Conservation (phyloP, 2,113 vertebrate genomes). For the Cryptotis parvus region DNA sequence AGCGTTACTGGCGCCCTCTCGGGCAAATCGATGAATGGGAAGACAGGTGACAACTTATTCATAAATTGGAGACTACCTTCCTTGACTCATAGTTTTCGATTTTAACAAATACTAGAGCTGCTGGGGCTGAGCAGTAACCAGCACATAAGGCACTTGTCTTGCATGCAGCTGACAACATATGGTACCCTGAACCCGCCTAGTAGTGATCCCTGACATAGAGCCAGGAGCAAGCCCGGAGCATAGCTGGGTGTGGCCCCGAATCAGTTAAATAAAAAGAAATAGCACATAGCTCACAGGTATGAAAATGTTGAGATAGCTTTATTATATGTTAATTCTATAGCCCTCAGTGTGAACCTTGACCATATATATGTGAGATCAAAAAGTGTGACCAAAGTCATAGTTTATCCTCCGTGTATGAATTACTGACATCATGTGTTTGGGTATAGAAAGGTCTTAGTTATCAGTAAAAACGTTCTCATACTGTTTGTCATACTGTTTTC, state of each 20-base stretch:
- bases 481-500: slow-evolving; percentile 13
- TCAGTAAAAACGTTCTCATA: slow-evolving; percentile 22
- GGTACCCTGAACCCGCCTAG: too few species aligned
- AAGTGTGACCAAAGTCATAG: background rate
- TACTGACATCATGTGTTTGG: slow-evolving; percentile 11
- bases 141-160: too few species aligned
- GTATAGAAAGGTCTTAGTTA: slow-evolving; percentile 6
- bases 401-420: background rate
- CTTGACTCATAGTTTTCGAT: background rate
- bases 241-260: too few species aligned
- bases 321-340: slow-evolving; percentile 58
- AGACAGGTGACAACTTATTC: background rate
- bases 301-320: slow-evolving; percentile 61
- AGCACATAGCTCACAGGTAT: slow-evolving; percentile 22
- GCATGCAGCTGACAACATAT: too few species aligned
- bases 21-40: too few species aligned
- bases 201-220: too few species aligned
- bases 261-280: background rate
- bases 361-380: slow-evolving; percentile 47
- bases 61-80: slow-evolving; percentile 40
- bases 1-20: too few species aligned
- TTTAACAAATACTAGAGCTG: background rate
- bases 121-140: too few species aligned
- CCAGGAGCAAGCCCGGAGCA: too few species aligned
- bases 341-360: slow-evolving; percentile 35